phyloP scores from a whole-genome alignment of 2,113 vertebrate genomes.

The Muscicapa adusta region DNA sequence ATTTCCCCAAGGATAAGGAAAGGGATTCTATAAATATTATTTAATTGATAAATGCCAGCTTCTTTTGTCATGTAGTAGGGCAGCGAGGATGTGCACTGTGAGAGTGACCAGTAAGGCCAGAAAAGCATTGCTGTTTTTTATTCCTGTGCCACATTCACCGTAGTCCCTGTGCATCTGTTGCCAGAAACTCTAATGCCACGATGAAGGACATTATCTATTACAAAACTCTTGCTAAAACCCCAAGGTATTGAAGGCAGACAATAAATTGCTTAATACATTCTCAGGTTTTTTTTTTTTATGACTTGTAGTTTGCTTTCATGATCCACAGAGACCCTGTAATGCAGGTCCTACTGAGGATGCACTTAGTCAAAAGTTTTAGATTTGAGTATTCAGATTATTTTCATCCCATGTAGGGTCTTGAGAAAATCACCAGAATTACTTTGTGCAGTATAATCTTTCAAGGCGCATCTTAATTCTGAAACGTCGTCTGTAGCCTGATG shows the following conservation, averaged over 20 bases:
- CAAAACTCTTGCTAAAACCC: not conserved
- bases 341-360: not conserved
- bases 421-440: not conserved
- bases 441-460: not conserved
- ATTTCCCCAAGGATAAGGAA: not conserved
- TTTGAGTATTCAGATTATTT: not conserved
- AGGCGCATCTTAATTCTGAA: not conserved
- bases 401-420: not conserved
- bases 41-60: constrained; percentile 27
- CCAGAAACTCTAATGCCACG: not conserved
- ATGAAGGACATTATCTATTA: not conserved
- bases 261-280: not conserved
- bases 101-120: not conserved
- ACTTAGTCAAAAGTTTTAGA: not conserved
- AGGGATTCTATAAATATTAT: constrained; percentile 31
- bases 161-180: not conserved
- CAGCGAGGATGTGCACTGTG: not conserved
- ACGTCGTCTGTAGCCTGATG: not conserved
- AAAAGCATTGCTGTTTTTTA: not conserved
- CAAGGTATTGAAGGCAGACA: not conserved
- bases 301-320: not conserved
- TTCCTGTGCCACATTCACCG: not conserved
- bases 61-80: not conserved
- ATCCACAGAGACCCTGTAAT: not conserved
- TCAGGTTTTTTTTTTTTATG: not conserved